Percentiles rank a stretch among this genome's conserved stretches.
Evolutionary conservation across 2,888 invertebrate genomes (phyloP).

Genomic region (Megamerina dolium): DNA sequence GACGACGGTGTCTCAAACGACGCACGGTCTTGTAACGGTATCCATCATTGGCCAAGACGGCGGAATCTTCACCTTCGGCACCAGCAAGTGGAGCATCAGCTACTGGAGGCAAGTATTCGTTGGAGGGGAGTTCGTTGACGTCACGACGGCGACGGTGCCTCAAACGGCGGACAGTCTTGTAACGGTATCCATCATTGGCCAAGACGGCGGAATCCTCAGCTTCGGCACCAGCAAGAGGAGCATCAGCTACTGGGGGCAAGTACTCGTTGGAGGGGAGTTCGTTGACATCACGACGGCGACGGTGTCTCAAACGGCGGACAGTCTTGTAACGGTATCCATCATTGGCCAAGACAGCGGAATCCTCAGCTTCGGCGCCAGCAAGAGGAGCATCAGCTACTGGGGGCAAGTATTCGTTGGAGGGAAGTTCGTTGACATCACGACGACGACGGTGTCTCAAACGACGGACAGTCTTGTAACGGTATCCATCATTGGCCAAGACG

Average conservation of each 20-base stretch:
- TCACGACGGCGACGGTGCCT: constrained; percentile 24
- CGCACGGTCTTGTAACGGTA: constrained; percentile 26
- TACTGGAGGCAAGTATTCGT: constrained; percentile 28
- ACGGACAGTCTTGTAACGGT: constrained; percentile 25
- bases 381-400: constrained; percentile 1
- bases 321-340: constrained; percentile 20
- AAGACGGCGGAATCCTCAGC: constrained; percentile 10
- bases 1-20: constrained; percentile 14
- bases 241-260: constrained; percentile 26
- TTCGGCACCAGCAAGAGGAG: constrained; percentile 5
- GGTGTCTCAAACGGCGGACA: constrained; percentile 16
- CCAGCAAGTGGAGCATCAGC: constrained; percentile 6
- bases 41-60: constrained; percentile 15
- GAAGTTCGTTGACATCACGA: constrained; percentile 22
- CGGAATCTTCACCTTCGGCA: constrained; percentile 2
- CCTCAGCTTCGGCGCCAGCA: constrained; percentile 5
- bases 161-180: constrained; percentile 24
- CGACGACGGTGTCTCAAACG: constrained; percentile 15
- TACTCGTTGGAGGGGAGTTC: constrained; percentile 33
- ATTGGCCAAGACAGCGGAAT: constrained; percentile 13
- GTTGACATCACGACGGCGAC: constrained; percentile 23
- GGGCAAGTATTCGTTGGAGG: constrained; percentile 14
- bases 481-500: constrained; percentile 18
- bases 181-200: constrained; percentile 22
- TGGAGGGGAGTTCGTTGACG: constrained; percentile 29